phyloP scores from a whole-genome alignment of 2,113 vertebrate species.

The Protobothrops mucrosquamatus region DNA sequence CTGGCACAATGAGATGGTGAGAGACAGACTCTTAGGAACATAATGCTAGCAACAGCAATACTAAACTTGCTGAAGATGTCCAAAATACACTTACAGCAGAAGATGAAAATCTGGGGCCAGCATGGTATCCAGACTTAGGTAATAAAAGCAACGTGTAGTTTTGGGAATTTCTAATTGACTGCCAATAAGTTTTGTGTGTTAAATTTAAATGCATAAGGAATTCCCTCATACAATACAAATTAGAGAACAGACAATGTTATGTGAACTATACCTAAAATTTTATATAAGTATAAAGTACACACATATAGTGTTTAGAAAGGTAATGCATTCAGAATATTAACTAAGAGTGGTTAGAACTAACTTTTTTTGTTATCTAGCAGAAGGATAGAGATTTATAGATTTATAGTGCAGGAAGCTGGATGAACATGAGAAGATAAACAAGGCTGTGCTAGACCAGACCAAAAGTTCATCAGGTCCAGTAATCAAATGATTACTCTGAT shows the following conservation, averaged over 20 bases:
- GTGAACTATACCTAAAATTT: rapidly evolving
- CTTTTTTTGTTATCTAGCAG: background rate
- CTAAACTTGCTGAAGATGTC: background rate
- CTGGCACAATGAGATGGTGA: background rate
- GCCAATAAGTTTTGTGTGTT: background rate
- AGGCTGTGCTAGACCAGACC: background rate
- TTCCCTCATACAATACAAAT: background rate
- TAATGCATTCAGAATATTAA: background rate
- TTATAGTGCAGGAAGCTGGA: background rate
- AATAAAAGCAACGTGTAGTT: constrained; percentile 2
- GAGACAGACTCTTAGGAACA: background rate
- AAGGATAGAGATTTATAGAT: background rate
- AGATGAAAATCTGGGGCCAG: constrained; percentile 16
- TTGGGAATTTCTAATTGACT: background rate
- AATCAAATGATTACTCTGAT: too few relatives aligned
- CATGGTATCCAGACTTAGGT: background rate
- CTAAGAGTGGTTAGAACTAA: background rate
- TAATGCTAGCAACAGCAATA: background rate
- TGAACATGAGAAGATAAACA: background rate
- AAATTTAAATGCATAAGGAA: background rate
- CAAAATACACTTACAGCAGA: background rate
- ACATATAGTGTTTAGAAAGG: background rate
- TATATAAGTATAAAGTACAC: background rate
- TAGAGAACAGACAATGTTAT: rapidly evolving
- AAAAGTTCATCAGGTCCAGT: background rate